These are phyloP conservation scores for Dinothrombium tinctorium DNA, from an alignment of 1,140 invertebrate genomes.

Conservation along the genomic window DNA sequence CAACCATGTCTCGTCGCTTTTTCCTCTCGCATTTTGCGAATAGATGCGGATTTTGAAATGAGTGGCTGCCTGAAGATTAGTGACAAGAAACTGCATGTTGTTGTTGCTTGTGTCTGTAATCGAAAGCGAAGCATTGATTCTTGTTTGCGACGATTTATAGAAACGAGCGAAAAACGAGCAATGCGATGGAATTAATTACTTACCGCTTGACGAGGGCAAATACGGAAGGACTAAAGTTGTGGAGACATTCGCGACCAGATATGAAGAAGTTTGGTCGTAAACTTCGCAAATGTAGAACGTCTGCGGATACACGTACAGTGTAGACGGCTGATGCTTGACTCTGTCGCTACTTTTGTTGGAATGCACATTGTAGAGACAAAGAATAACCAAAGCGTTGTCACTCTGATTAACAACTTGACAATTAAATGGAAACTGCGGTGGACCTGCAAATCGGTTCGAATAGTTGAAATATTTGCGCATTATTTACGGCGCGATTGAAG, in stretches of 20 bases:
- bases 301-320: slow-evolving; percentile 7
- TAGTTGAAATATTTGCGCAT: no score
- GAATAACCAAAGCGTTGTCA: slow-evolving; percentile 5
- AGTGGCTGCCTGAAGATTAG: slow-evolving; percentile 5
- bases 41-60: slow-evolving; percentile 6
- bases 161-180: not conserved
- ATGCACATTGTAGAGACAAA: not conserved
- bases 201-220: not conserved
- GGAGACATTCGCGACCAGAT: slow-evolving; percentile 4
- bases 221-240: not conserved
- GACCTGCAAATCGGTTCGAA: not conserved
- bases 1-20: slow-evolving; percentile 5
- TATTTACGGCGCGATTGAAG: no score
- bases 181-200: not conserved
- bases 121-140: not conserved
- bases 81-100: slow-evolving; percentile 5
- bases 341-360: not conserved
- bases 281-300: slow-evolving; percentile 9
- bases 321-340: not conserved
- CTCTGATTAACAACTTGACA: slow-evolving; percentile 11
- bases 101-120: not conserved
- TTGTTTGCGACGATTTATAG: not conserved
- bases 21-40: slow-evolving; percentile 9
- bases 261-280: slow-evolving; percentile 1
- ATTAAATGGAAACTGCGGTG: slow-evolving; percentile 10